Evolutionary conservation across 2,888 invertebrate genomes (phyloP).

Genomic region (Hydrotaea diabolus): DNA sequence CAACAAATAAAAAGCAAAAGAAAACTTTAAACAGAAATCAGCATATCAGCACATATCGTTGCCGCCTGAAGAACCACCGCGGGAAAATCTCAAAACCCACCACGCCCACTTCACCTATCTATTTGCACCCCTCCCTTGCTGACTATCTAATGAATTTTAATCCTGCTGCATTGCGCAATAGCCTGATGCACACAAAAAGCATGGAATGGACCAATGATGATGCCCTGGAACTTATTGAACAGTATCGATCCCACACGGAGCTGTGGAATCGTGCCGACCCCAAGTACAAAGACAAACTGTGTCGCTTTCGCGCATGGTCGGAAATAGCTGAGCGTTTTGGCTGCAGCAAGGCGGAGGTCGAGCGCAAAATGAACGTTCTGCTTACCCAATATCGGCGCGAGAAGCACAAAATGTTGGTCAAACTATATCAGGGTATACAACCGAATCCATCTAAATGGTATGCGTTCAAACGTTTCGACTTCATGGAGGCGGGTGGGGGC

Average conservation of each 20-base stretch:
- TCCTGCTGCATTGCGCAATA: constrained; percentile 69
- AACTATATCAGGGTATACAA: constrained; percentile 79
- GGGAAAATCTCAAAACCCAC: constrained; percentile 34
- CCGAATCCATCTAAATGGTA: constrained; percentile 80
- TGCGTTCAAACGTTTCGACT: constrained; percentile 79
- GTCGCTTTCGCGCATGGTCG: constrained; percentile 80
- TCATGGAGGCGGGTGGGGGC: constrained; percentile 78
- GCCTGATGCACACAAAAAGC: constrained; percentile 70
- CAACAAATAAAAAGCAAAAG: constrained; percentile 9
- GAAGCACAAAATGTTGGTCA: constrained; percentile 79
- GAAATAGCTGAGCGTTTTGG: constrained; percentile 79
- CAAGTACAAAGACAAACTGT: constrained; percentile 79
- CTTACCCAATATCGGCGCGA: constrained; percentile 79
- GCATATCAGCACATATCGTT: constrained; percentile 59
- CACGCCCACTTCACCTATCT: constrained; percentile 15
- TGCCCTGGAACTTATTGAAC: constrained; percentile 79
- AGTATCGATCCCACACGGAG: constrained; percentile 79
- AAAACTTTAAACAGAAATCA: background rate
- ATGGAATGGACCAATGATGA: constrained; percentile 81
- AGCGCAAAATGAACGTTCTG: constrained; percentile 80
- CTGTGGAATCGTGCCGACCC: constrained; percentile 80
- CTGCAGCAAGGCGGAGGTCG: constrained; percentile 80
- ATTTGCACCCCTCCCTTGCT: constrained; percentile 13
- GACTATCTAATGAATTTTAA: constrained; percentile 74
- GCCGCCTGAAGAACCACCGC: constrained; percentile 42